These are phyloP conservation scores for Sander vitreus DNA, from an alignment of 2,113 vertebrate genomes.

Conservation along the genomic window DNA sequence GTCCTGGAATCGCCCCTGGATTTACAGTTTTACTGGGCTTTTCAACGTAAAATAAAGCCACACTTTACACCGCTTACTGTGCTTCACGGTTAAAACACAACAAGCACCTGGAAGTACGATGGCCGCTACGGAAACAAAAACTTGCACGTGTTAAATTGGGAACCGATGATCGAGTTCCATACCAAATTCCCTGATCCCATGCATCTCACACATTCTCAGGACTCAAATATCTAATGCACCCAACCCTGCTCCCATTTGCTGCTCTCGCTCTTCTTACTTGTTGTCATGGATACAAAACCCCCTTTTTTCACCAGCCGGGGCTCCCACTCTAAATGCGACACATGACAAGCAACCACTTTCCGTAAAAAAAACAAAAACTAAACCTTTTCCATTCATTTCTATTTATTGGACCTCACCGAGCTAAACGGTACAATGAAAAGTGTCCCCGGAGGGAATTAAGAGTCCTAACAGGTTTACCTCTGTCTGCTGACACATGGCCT, in stretches of 20 bases:
- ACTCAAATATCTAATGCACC: constrained; percentile 37
- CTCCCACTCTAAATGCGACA: constrained; percentile 49
- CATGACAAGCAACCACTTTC: constrained; percentile 50
- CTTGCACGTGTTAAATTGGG: no score
- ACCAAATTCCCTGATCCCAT: constrained; percentile 28
- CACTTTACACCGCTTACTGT: no score
- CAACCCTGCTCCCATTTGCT: constrained; percentile 49
- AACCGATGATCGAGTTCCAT: no score
- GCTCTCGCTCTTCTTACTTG: constrained; percentile 57
- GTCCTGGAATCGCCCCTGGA: no score
- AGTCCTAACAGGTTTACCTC: constrained; percentile 58
- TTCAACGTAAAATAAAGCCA: no score
- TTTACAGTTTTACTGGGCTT: no score
- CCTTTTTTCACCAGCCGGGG: constrained; percentile 34
- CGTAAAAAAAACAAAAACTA: constrained; percentile 26
- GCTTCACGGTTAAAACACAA: no score
- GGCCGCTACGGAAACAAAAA: no score
- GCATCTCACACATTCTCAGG: constrained; percentile 43
- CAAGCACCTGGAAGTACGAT: no score
- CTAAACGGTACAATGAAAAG: constrained; percentile 36
- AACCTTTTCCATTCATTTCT: constrained; percentile 34
- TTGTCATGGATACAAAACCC: constrained; percentile 77
- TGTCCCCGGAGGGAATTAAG: constrained; percentile 53
- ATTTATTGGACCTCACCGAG: constrained; percentile 25
- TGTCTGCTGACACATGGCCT: constrained; percentile 64